Base-by-base conservation (phyloP, 2,888 invertebrate species). In the Dicycla oo region DNA sequence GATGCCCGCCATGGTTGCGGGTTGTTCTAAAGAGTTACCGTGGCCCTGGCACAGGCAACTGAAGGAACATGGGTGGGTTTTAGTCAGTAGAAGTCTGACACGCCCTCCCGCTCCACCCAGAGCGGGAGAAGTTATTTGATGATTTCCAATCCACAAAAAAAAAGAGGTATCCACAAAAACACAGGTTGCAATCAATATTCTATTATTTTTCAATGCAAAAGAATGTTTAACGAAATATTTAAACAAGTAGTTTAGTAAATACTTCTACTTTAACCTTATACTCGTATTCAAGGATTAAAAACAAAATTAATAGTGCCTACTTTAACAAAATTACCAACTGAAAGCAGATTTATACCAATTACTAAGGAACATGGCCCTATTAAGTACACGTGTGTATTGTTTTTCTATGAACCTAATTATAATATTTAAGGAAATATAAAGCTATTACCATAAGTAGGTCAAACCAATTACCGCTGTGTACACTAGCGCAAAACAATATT, bases 371-470 rank as follows among this genome's bases (percentile, higher is more conserved):
- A 58, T 20, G 15, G 23, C 23, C 47, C 11, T 60, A 26, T 34
- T 43, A 75, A n/a, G 11, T 6, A 40, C 34, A 73, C 23, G n/a
- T 49, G 61, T 20, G 26, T 43, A 61, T 56, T 69, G 49, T 77
- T 75, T 54, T 76, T 34, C 58, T 43, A 43, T 61, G 69, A 54
- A 61, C 53, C 26, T 76, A 49, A 69, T 69, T 67, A 53, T 51
- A 73, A 53, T 49, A 63, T 62, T 70, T 49, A 26, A 34, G 45
- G 15, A 47, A 69, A 76, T 43, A n/a, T 61, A 15, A 73, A 65
- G 30, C 49, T 53, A 40, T 66, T 80, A 43, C 69, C 43, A 18
- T 60, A 66, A 66, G 34, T 51, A 60, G 81, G 69, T 76, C 63
- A 54, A 49, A 45, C 64, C 26, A 81, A 80, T 71, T 40, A 67